These are phyloP conservation scores for Taenioides sp. DNA, from an alignment of 2,797 vertebrate genomes.

Conservation along the genomic window DNA sequence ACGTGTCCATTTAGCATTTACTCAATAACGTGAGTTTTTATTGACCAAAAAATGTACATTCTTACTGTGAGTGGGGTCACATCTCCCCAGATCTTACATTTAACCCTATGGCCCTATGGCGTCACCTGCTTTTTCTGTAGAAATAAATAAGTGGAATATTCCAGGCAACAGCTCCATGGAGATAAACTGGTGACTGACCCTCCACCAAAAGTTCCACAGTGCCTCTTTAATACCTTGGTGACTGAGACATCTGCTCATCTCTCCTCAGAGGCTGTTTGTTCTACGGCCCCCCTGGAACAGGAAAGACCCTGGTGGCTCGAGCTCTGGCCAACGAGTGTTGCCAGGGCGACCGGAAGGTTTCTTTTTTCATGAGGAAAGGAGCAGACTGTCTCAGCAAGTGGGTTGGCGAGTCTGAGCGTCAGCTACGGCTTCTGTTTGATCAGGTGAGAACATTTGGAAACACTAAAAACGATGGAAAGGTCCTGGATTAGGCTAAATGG, in stretches of 20 bases:
- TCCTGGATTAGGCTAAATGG: neutral
- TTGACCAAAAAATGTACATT: too few species aligned
- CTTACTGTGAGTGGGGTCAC: too few species aligned
- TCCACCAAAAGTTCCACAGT: too few species aligned
- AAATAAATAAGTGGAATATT: too few species aligned
- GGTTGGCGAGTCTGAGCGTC: conserved; percentile 98
- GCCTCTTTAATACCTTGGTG: too few species aligned
- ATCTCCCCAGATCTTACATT: too few species aligned
- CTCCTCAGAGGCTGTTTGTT: conserved; percentile 93
- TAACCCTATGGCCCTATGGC: too few species aligned
- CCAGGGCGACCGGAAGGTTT: conserved; percentile 95
- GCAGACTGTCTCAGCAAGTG: conserved; percentile 99
- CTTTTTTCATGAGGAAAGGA: conserved; percentile 99
- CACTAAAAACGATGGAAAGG: neutral
- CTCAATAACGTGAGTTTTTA: too few species aligned
- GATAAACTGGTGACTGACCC: too few species aligned
- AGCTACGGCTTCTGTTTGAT: conserved; percentile 97
- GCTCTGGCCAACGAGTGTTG: conserved; percentile 98
- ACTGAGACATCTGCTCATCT: neutral
- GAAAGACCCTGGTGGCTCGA: conserved; percentile 97
- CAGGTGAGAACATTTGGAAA: conserved; percentile 80
- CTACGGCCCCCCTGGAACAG: conserved; percentile 97
- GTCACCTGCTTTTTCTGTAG: too few species aligned
- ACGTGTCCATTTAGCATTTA: too few species aligned
- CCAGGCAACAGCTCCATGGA: too few species aligned